Base-by-base conservation (phyloP, 2,113 vertebrate species). In the Abramis brama region DNA sequence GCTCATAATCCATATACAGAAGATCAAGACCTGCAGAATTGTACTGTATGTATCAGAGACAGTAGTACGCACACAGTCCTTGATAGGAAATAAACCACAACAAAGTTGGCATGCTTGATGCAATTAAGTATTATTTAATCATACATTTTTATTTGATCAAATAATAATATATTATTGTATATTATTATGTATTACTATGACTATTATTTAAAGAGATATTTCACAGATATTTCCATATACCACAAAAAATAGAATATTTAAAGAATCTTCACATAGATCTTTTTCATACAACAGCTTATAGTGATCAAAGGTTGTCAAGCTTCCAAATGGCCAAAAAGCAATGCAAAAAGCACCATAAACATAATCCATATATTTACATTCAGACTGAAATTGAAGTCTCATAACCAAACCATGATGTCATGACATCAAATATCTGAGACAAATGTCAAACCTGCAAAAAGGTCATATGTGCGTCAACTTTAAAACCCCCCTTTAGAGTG, bases 1-100 rank as follows among this genome's bases (percentile, higher is more conserved):
- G 79, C 60, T 64, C 79, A 47, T 81, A 81, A 81, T 64, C 59
- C 79, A 80, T 21, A 80, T n/a, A 80, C 55, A 64, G 59, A 80
- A 64, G 39, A 74, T 23, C 2, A 45, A 45, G 30, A 39, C 30
- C 21, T 36, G 23, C 23, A 64, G 15, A 25, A 64, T 15, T 27
- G 73, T 43, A 17, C 55, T 55, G 75, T 57, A 13, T 59, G 52
- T 43, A 79, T 62, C 77, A 62, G 25, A 57, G 19, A 47, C 36
- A 73, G 55, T 57, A 15, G 11, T 15, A 45, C 1, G 12, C 43
- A 74, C 43, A 47, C 12, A 43, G 1, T 11, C 30, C 27, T 55
- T 33, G 0, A 30, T 17, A 78, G 25, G 36, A 79, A 78, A 77
- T 11, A 77, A 55, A 55, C 27, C 9, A 57, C 57, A 36, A 23